Conservation (phyloP, 2,797 vertebrate genomes). For the Ctenopoma multispine region DNA sequence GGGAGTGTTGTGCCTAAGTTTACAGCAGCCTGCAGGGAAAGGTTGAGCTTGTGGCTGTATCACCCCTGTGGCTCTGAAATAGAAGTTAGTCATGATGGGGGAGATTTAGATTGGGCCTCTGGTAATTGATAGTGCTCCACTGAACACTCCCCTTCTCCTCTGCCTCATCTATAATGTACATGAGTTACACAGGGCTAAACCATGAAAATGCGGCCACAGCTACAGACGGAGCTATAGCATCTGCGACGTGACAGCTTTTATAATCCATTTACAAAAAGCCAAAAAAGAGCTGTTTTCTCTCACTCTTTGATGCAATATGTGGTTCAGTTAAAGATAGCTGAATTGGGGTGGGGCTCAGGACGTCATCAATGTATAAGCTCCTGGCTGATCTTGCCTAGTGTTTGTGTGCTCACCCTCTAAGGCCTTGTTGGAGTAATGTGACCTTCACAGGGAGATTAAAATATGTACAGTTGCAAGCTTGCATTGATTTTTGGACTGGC, state of each 20-base stretch:
- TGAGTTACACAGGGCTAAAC: conserved; percentile 62
- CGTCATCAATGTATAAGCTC: conserved; percentile 26
- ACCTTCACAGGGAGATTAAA: conserved; percentile 83
- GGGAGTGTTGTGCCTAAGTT: conserved; percentile 42
- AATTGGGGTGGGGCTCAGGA: conserved; percentile 37
- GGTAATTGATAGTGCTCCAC: conserved; percentile 73
- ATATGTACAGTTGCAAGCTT: conserved; percentile 73
- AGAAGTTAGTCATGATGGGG: conserved; percentile 54
- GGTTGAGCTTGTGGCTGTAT: conserved; percentile 48
- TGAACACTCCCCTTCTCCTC: conserved; percentile 71
- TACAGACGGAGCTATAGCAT: conserved; percentile 35
- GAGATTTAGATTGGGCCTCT: conserved; percentile 70
- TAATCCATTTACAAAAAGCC: conserved; percentile 45
- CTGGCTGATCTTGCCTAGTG: conserved; percentile 37
- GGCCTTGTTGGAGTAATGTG: conserved; percentile 74
- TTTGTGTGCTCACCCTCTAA: conserved; percentile 40
- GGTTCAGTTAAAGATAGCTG: conserved; percentile 42
- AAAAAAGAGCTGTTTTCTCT: conserved; percentile 47
- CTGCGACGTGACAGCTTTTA: conserved; percentile 32
- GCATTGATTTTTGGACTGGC: conserved; percentile 80
- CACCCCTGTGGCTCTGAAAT: conserved; percentile 50
- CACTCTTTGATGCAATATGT: conserved; percentile 25
- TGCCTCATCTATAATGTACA: conserved; percentile 79
- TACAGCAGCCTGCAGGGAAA: conserved; percentile 39
- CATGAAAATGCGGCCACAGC: conserved; percentile 44